Evolutionary conservation across 2,113 vertebrate genomes (phyloP), one percentile per base, ranked within the genome.

Genomic region (Cynoglossus semilaevis): DNA sequence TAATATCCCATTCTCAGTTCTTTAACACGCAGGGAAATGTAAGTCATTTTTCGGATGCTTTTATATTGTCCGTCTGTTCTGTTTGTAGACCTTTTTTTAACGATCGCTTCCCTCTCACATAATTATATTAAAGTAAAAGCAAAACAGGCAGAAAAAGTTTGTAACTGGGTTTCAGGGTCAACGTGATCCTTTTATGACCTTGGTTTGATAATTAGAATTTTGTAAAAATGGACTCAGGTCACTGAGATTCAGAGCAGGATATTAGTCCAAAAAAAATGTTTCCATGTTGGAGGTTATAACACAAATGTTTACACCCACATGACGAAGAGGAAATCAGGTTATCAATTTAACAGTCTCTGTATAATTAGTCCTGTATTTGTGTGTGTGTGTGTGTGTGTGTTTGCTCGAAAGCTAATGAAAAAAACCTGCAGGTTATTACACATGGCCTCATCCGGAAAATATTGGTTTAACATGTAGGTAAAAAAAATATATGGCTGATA

Each of bases 161-260:
- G 22, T 29, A 29, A 4, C 22, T 17, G 19, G 15, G 40, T 17
- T 9, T 44, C 46, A 14, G 16, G 22, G 46, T 41, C 35, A 45
- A 36, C 2, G 14, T 7, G 36, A n/a, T 44, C 16, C 15, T 66
- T 51, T 42, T n/a, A 18, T 40, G 13, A 63, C 43, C 2, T 7
- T 2, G 61, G 63, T 64, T 38, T 42, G 54, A 47, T 67, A 22
- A 67, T 79, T 62, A 62, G 35, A 58, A 69, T 51, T 63, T 19
- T 43, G 56, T 49, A 9, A 71, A 48, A 62, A 60, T 12, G 16
- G 36, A 60, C 46, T 45, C 8, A 22, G 49, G 59, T 71, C 59
- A 35, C 17, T 0, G 12, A 61, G 56, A 60, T 13, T 67, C 16
- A 50, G 22, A 9, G 8, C 47, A 58, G 37, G 51, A 71, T 68